phyloP scores from a whole-genome alignment of 1,140 invertebrate genomes.

The Lasioglossum albipes region DNA sequence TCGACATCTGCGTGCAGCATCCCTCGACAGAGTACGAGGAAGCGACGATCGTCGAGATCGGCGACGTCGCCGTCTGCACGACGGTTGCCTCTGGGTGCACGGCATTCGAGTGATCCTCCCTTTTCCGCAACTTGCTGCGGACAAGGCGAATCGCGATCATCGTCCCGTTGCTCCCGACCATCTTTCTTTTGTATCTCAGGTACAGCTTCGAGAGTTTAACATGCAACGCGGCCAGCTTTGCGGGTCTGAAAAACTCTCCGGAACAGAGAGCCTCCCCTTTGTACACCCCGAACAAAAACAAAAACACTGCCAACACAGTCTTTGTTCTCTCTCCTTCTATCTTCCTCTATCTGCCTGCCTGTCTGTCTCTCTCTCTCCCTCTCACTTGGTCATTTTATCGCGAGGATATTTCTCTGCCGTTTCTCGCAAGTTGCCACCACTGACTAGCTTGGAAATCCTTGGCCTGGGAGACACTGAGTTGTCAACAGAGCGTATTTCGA shows the following conservation, averaged over 20 bases:
- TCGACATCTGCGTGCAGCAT: constrained; percentile 59
- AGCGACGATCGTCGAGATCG: constrained; percentile 50
- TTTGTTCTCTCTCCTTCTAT: constrained; percentile 36
- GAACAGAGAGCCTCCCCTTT: constrained; percentile 54
- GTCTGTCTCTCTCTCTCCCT: neutral
- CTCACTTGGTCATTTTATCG: neutral
- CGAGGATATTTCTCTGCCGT: neutral
- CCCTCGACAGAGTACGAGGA: constrained; percentile 59
- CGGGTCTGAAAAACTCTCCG: constrained; percentile 51
- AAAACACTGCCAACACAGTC: constrained; percentile 42
- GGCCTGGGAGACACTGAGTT: constrained; percentile 18
- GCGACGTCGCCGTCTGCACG: constrained; percentile 81
- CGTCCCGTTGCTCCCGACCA: constrained; percentile 90
- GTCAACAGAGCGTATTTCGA: neutral
- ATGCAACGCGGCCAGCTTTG: constrained; percentile 65
- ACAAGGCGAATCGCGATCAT: constrained; percentile 92
- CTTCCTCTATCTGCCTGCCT: neutral
- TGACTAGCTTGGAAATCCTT: constrained; percentile 70
- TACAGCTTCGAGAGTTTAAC: constrained; percentile 74
- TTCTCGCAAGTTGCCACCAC: too few species aligned
- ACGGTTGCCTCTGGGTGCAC: constrained; percentile 83
- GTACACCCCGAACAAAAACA: constrained; percentile 24
- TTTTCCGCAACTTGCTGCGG: constrained; percentile 91
- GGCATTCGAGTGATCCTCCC: constrained; percentile 86
- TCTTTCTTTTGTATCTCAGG: constrained; percentile 78